Conservation (phyloP, 1,140 invertebrate genomes). For the Pseudobourletiella spinata region DNA sequence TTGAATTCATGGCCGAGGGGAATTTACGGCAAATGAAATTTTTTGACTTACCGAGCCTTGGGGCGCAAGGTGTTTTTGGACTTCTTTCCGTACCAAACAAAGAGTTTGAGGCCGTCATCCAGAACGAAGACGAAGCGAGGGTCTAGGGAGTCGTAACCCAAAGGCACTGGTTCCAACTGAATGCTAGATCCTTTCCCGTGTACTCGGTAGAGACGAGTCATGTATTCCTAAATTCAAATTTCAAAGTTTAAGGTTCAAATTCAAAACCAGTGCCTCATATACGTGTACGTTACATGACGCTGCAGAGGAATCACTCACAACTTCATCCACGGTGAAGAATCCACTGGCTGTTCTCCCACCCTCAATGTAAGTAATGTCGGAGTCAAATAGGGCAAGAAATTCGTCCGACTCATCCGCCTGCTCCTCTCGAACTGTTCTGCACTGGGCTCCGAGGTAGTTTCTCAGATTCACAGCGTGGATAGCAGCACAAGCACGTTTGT, state of each 20-base stretch:
- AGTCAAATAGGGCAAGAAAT: slow-evolving; percentile 85
- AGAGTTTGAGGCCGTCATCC: slow-evolving; percentile 78
- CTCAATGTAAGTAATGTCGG: slow-evolving; percentile 90
- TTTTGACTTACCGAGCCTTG: slow-evolving; percentile 59
- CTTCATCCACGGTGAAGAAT: slow-evolving; percentile 95
- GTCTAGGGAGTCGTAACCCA: slow-evolving; percentile 66
- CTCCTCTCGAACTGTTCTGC: slow-evolving; percentile 96
- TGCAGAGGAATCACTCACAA: slow-evolving; percentile 48
- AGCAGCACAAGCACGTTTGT: slow-evolving; percentile 96
- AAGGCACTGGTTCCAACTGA: slow-evolving; percentile 80
- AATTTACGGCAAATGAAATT: background rate
- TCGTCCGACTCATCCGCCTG: slow-evolving; percentile 93
- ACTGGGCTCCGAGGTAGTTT: slow-evolving; percentile 88
- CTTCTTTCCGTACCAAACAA: slow-evolving; percentile 82
- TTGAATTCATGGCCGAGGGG: too few species aligned
- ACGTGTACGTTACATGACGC: too few species aligned
- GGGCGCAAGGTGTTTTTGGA: slow-evolving; percentile 92
- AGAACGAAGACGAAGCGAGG: slow-evolving; percentile 84
- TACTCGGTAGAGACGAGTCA: slow-evolving; percentile 77
- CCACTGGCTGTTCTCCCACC: slow-evolving; percentile 93
- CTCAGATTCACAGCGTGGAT: slow-evolving; percentile 98
- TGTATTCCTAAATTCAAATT: slow-evolving; percentile 54
- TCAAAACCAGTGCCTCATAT: too few species aligned
- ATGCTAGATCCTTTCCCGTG: slow-evolving; percentile 78
- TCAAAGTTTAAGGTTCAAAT: too few species aligned